These are phyloP conservation scores for Cyprinus carpio DNA, from an alignment of 2,113 vertebrate species.

Conservation along the genomic window DNA sequence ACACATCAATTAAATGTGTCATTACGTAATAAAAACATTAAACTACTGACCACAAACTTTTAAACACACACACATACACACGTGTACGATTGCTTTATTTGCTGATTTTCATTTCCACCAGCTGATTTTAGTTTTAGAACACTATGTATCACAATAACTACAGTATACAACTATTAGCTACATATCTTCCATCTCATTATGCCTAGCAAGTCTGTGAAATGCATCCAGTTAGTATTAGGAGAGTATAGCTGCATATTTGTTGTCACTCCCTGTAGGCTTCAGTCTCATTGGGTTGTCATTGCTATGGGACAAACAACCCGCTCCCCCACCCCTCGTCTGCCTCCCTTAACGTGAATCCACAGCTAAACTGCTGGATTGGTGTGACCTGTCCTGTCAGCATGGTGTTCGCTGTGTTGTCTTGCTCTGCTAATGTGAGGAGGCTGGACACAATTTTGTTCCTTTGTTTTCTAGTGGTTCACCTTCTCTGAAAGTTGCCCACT, in stretches of 20 bases:
- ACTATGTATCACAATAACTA: background rate
- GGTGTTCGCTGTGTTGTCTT: slow-evolving; percentile 13
- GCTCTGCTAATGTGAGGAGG: slow-evolving; percentile 27
- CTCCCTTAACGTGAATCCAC: slow-evolving; percentile 13
- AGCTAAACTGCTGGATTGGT: slow-evolving; percentile 15
- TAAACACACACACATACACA: too few species aligned
- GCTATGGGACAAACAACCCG: slow-evolving; percentile 31
- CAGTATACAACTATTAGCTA: background rate
- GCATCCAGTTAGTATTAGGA: background rate
- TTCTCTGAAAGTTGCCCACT: slow-evolving; percentile 7
- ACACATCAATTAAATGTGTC: too few species aligned
- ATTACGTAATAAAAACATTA: too few species aligned
- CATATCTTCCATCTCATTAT: background rate
- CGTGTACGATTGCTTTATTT: background rate
- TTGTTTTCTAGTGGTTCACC: slow-evolving; percentile 1
- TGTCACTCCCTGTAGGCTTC: slow-evolving; percentile 18
- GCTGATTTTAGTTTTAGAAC: background rate
- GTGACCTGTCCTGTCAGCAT: slow-evolving; percentile 35
- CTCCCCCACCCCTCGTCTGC: background rate
- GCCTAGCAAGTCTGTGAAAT: background rate
- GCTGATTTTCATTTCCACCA: background rate
- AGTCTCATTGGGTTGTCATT: slow-evolving; percentile 47
- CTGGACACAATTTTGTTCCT: slow-evolving; percentile 24
- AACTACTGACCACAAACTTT: too few species aligned
- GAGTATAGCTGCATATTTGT: slow-evolving; percentile 19